Conservation (phyloP, 2,113 vertebrate genomes). For the Pachypanchax playfairii region DNA sequence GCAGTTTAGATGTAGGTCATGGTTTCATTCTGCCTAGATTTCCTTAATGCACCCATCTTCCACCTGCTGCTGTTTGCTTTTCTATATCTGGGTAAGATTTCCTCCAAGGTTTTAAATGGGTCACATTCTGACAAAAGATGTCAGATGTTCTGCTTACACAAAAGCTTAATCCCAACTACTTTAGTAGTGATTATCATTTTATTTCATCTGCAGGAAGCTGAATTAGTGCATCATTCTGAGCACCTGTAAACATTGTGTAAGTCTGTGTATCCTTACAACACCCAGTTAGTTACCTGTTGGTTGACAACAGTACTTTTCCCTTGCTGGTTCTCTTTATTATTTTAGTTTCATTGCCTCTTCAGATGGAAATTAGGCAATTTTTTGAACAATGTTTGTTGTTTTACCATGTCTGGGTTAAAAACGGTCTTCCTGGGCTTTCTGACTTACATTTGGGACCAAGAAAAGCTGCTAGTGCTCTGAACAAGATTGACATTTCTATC, state of each 20-base stretch:
- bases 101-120: constrained; percentile 59
- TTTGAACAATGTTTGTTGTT: too few species aligned
- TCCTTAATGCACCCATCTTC: constrained; percentile 34
- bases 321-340: not conserved
- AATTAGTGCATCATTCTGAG: constrained; percentile 28
- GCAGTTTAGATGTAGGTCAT: constrained; percentile 40
- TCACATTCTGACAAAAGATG: constrained; percentile 51
- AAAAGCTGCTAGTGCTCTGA: too few species aligned
- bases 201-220: constrained; percentile 38
- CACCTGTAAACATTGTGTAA: constrained; percentile 10
- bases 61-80: constrained; percentile 66
- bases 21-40: constrained; percentile 33
- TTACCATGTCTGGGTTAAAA: not conserved
- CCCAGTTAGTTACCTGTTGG: not conserved
- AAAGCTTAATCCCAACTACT: constrained; percentile 28
- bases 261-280: not conserved
- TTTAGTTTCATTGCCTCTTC: not conserved
- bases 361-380: not conserved
- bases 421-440: not conserved
- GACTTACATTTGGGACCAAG: too few species aligned
- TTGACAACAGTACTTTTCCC: not conserved
- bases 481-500: too few species aligned
- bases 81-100: constrained; percentile 54
- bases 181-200: constrained; percentile 29
- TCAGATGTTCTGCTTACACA: constrained; percentile 31